Percentiles rank a stretch among this genome's conserved stretches.
Conservation (phyloP, 2,113 vertebrate species). For the Neotoma lepida region DNA sequence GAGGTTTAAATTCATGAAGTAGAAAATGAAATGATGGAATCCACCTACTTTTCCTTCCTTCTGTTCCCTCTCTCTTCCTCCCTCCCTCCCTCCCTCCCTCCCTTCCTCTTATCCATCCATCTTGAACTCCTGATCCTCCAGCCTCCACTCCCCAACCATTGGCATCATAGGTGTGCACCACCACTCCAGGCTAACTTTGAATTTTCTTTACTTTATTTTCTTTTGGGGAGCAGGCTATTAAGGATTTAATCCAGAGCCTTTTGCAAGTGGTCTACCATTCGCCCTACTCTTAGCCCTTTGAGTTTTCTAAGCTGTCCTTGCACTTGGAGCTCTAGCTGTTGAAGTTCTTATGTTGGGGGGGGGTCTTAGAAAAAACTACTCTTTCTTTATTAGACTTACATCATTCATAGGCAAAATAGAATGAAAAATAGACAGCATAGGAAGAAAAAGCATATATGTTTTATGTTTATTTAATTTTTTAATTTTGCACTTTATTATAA, state of each 20-base stretch:
- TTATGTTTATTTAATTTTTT: background rate
- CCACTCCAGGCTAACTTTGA: background rate
- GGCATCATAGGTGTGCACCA: background rate
- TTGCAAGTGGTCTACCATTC: background rate
- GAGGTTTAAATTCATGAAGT: background rate
- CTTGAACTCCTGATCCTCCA: background rate
- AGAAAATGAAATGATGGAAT: conserved; percentile 4
- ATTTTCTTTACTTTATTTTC: background rate
- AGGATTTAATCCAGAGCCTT: background rate
- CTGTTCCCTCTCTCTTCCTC: too few species aligned
- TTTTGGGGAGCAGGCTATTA: background rate
- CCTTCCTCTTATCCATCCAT: too few species aligned
- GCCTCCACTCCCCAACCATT: background rate
- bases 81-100: too few species aligned
- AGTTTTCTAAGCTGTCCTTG: conserved; percentile 36
- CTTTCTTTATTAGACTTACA: background rate
- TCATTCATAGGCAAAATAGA: background rate
- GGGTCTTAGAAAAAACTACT: background rate
- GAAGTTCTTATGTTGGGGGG: conserved; percentile 11
- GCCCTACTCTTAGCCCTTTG: background rate
- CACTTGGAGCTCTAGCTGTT: conserved; percentile 9
- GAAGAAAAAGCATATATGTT: background rate
- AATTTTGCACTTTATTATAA: background rate
- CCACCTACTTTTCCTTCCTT: too few species aligned
- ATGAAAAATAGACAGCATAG: background rate